phyloP scores from a whole-genome alignment of 2,113 vertebrate genomes.

The Pachypanchax playfairii region DNA sequence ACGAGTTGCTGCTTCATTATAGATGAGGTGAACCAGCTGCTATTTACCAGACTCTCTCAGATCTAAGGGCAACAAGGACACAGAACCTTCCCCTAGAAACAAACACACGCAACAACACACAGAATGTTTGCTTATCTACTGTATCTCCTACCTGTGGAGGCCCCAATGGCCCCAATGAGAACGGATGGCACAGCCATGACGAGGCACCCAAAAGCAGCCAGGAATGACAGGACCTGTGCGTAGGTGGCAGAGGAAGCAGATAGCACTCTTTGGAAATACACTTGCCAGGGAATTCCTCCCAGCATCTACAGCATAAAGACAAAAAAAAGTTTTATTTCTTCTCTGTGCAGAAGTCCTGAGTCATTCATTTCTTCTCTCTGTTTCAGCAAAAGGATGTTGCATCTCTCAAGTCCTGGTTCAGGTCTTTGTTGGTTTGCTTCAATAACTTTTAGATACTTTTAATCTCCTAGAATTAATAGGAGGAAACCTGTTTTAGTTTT shows the following conservation, averaged over 20 bases:
- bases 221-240: slow-evolving; percentile 94
- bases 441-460: no score
- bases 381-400: no score
- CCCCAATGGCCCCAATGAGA: slow-evolving; percentile 95
- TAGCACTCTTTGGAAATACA: slow-evolving; percentile 97
- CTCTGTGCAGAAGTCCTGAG: background rate
- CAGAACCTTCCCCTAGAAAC: slow-evolving; percentile 19
- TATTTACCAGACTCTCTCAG: slow-evolving; percentile 76
- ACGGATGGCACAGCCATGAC: slow-evolving; percentile 94
- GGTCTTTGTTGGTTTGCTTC: no score
- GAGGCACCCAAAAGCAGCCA: slow-evolving; percentile 95
- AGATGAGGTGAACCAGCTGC: slow-evolving; percentile 82
- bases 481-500: no score
- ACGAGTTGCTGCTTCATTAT: slow-evolving; percentile 76
- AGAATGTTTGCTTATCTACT: slow-evolving; percentile 4
- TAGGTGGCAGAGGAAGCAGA: slow-evolving; percentile 98
- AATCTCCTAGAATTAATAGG: no score
- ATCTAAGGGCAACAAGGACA: slow-evolving; percentile 70
- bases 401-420: no score
- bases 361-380: no score
- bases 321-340: background rate
- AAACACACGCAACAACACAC: slow-evolving; percentile 26
- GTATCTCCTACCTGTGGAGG: slow-evolving; percentile 91
- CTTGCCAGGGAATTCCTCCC: slow-evolving; percentile 98
- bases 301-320: slow-evolving; percentile 81